These are phyloP conservation scores for Mechanitis messenoides DNA, from an alignment of 2,888 invertebrate genomes.

Conservation along the genomic window DNA sequence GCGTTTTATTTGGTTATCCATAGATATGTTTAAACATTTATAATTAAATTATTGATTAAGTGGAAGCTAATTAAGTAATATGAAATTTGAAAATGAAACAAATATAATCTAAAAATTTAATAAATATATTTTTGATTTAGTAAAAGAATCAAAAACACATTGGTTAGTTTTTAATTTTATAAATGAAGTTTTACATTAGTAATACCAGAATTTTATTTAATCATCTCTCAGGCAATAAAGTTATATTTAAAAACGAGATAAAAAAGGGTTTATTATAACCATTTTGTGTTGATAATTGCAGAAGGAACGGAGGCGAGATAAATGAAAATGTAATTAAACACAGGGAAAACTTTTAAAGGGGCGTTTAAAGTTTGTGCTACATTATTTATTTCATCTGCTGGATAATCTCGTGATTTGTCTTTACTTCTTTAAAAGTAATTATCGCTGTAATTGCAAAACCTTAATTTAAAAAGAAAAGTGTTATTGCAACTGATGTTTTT, in stretches of 20 bases:
- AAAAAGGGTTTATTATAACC: slow-evolving; percentile 36
- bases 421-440: slow-evolving; percentile 8
- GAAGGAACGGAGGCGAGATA: slow-evolving; percentile 56
- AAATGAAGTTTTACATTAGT: too few relatives aligned
- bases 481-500: background rate
- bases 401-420: slow-evolving; percentile 36
- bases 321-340: slow-evolving; percentile 72
- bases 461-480: background rate
- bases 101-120: too few relatives aligned
- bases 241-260: slow-evolving; percentile 20
- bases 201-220: too few relatives aligned
- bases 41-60: too few relatives aligned
- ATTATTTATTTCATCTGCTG: slow-evolving; percentile 60
- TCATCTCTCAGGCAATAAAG: background rate
- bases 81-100: too few relatives aligned
- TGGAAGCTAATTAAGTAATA: too few relatives aligned
- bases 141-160: too few relatives aligned
- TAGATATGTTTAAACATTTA: too few relatives aligned
- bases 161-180: too few relatives aligned
- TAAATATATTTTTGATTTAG: too few relatives aligned
- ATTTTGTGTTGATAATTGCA: slow-evolving; percentile 34
- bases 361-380: slow-evolving; percentile 62
- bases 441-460: slow-evolving; percentile 2
- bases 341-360: slow-evolving; percentile 61
- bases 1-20: too few relatives aligned